Conservation (phyloP, 2,888 invertebrate species). For the Metacarcinus magister region DNA sequence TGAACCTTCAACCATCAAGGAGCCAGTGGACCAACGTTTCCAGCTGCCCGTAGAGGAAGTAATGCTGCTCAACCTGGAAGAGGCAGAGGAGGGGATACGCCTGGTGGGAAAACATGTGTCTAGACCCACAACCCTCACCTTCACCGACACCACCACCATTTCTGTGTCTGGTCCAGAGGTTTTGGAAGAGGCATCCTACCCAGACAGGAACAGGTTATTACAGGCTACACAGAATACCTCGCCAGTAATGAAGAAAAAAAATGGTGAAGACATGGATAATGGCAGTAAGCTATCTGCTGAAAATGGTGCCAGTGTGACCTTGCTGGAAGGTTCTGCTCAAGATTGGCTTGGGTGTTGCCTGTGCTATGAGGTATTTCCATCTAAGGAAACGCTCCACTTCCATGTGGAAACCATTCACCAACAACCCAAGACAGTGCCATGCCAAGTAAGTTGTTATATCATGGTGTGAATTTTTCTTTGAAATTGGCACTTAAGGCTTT, state of each 20-base stretch:
- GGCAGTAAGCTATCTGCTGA: neutral
- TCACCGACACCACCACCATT: neutral
- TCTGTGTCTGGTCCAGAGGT: neutral
- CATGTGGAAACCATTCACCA: neutral
- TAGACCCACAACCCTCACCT: neutral
- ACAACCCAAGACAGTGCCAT: neutral
- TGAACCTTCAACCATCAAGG: neutral
- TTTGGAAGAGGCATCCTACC: neutral
- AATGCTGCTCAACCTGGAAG: neutral
- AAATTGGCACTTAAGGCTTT: no score
- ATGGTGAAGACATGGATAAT: neutral
- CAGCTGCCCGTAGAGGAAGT: neutral
- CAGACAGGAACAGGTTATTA: neutral
- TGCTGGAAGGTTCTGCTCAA: neutral
- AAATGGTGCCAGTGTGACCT: neutral
- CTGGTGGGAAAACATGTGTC: neutral
- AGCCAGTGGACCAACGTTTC: neutral
- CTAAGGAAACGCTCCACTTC: neutral
- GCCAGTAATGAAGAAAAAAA: neutral
- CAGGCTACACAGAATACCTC: neutral
- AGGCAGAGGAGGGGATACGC: neutral
- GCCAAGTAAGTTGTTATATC: neutral
- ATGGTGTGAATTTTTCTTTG: neutral
- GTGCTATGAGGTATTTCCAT: neutral
- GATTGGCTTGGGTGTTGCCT: neutral